A percentile compares a stretch with the other conserved stretches of the same genome.
Conservation (phyloP, 2,113 vertebrate species). For the Lucifuga dentata region DNA sequence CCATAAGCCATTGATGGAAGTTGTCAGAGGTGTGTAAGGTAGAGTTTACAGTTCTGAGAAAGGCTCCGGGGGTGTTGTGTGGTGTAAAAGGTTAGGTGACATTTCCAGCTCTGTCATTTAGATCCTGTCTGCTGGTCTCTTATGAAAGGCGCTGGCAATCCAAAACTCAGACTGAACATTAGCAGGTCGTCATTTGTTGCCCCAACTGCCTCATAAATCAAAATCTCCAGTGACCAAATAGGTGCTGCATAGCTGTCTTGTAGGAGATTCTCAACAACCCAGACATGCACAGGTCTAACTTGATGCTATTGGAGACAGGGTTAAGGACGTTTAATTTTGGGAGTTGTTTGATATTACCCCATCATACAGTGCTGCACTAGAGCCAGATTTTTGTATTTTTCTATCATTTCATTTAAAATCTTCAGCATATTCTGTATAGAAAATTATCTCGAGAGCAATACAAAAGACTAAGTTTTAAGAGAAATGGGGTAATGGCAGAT, state of each 20-base stretch:
- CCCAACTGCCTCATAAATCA: conserved; percentile 69
- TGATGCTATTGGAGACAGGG: conserved; percentile 47
- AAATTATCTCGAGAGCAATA: conserved; percentile 6
- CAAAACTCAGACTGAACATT: conserved; percentile 67
- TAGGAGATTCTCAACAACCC: conserved; percentile 64
- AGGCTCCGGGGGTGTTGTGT: conserved; percentile 39
- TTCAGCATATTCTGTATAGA: neutral
- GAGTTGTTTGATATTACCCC: conserved; percentile 60
- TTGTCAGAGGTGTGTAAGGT: conserved; percentile 58
- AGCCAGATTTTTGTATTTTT: conserved; percentile 10
- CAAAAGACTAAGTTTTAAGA: conserved; percentile 24
- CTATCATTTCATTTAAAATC: conserved; percentile 42
- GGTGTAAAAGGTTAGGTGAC: conserved; percentile 71
- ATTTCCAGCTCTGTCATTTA: conserved; percentile 70
- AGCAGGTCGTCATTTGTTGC: conserved; percentile 60
- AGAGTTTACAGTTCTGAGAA: conserved; percentile 78
- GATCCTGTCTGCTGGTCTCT: conserved; percentile 42
- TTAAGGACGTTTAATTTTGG: conserved; percentile 75
- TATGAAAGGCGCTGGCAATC: conserved; percentile 59
- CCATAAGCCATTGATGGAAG: conserved; percentile 68
- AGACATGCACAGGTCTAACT: conserved; percentile 65
- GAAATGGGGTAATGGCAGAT: conserved; percentile 23
- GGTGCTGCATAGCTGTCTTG: conserved; percentile 65
- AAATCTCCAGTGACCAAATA: conserved; percentile 71
- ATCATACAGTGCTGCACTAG: neutral